Evolutionary conservation across 2,113 vertebrate species (phyloP).

Genomic region (Gasterosteus aculeatus): DNA sequence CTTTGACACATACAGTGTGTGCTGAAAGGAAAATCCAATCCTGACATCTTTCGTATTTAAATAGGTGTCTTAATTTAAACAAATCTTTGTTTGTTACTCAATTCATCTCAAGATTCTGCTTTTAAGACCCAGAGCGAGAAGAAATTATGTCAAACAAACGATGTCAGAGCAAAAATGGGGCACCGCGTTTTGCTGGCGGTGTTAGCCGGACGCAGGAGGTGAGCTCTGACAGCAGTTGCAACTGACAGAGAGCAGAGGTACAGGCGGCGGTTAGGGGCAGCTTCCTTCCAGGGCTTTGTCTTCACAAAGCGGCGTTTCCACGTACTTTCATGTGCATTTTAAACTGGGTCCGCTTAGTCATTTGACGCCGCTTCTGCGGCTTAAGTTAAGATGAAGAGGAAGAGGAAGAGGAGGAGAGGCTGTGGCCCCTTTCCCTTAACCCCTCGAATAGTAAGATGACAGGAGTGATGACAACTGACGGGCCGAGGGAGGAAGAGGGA

Average conservation of each 20-base stretch:
- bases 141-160: background rate
- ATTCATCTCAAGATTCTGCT: conserved; percentile 31
- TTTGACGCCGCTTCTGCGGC: conserved; percentile 30
- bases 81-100: background rate
- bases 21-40: background rate
- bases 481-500: background rate
- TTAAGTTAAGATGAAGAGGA: conserved; percentile 28
- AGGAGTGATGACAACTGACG: conserved; percentile 11
- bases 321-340: conserved; percentile 55
- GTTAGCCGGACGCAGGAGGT: conserved; percentile 16
- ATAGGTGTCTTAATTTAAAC: background rate
- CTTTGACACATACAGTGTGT: background rate
- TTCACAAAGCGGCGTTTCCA: conserved; percentile 52
- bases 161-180: conserved; percentile 15
- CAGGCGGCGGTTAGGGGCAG: conserved; percentile 52
- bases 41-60: background rate
- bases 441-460: conserved; percentile 48
- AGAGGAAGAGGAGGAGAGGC: conserved; percentile 23
- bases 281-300: conserved; percentile 65
- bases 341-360: conserved; percentile 24
- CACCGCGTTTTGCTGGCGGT: conserved; percentile 22
- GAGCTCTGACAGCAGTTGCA: conserved; percentile 52
- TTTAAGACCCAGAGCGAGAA: conserved; percentile 16
- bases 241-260: conserved; percentile 61
- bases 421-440: conserved; percentile 29